Evolutionary conservation across 2,797 vertebrate genomes (phyloP).

Genomic region (Pantherophis vulpinus): DNA sequence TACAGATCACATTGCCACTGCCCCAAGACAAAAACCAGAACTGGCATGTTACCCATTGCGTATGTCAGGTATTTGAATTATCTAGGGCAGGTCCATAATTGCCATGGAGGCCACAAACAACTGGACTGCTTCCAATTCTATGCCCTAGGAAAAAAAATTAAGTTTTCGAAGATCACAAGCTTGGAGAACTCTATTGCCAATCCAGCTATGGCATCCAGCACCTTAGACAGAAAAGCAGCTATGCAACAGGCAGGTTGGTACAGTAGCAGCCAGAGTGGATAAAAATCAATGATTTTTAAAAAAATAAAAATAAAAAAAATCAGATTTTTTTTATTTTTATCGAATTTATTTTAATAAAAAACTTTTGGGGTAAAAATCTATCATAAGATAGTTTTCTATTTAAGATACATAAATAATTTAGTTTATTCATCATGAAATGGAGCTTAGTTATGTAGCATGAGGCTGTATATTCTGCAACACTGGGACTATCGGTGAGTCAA

Average conservation of each 20-base stretch:
- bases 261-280: neutral
- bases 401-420: too few species aligned
- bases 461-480: too few species aligned
- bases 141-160: neutral
- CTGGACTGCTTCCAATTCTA: neutral
- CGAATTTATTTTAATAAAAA: too few species aligned
- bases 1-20: neutral
- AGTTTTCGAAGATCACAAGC: neutral
- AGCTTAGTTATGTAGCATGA: too few species aligned
- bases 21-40: neutral
- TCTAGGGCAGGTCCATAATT: neutral
- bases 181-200: neutral
- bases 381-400: too few species aligned
- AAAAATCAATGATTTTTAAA: too few species aligned
- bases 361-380: too few species aligned
- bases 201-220: neutral
- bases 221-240: neutral
- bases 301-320: too few species aligned
- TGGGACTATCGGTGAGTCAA: too few species aligned
- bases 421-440: too few species aligned
- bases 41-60: neutral
- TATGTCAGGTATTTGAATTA: neutral
- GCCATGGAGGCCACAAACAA: neutral
- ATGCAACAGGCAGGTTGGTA: neutral
- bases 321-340: too few species aligned